A percentile compares a stretch with the other conserved stretches of the same genome.
These are phyloP conservation scores for Drosophila sproati DNA, from an alignment of 1,140 invertebrate species.

Conservation along the genomic window DNA sequence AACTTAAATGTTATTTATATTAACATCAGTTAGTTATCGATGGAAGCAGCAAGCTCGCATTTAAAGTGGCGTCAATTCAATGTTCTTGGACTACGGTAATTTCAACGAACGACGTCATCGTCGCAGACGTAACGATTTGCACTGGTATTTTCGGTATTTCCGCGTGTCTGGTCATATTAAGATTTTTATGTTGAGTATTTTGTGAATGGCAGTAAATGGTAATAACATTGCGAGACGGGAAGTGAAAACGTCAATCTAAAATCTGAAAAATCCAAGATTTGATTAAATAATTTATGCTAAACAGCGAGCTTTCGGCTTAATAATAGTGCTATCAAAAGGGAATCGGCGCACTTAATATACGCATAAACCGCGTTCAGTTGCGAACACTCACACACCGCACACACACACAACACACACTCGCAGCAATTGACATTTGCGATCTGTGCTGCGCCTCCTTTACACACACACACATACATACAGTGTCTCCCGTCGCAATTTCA, in stretches of 20 bases:
- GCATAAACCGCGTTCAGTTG: conserved; percentile 28
- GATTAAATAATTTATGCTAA: conserved; percentile 22
- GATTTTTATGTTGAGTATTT: conserved; percentile 27
- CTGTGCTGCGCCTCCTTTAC: conserved; percentile 60
- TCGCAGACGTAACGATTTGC: too few species aligned
- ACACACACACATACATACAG: conserved; percentile 33
- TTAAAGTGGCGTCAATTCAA: neutral
- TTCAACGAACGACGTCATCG: neutral
- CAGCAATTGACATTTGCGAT: conserved; percentile 41
- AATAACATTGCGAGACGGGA: conserved; percentile 50
- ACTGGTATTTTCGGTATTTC: conserved; percentile 11
- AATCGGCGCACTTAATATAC: neutral
- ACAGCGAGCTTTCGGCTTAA: neutral
- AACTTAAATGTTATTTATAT: neutral
- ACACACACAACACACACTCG: conserved; percentile 23
- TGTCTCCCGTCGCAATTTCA: conserved; percentile 57
- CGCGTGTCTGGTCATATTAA: conserved; percentile 15
- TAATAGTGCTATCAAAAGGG: neutral
- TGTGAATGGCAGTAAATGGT: conserved; percentile 44
- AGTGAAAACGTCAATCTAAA: conserved; percentile 49
- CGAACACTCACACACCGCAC: conserved; percentile 10
- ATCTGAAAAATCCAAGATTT: conserved; percentile 14
- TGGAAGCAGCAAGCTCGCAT: neutral
- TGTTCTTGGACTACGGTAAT: neutral
- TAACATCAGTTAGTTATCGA: neutral